Percentiles rank a stretch among this genome's conserved stretches.
phyloP scores from a whole-genome alignment of 2,888 invertebrate species.

The Acleris cristana region DNA sequence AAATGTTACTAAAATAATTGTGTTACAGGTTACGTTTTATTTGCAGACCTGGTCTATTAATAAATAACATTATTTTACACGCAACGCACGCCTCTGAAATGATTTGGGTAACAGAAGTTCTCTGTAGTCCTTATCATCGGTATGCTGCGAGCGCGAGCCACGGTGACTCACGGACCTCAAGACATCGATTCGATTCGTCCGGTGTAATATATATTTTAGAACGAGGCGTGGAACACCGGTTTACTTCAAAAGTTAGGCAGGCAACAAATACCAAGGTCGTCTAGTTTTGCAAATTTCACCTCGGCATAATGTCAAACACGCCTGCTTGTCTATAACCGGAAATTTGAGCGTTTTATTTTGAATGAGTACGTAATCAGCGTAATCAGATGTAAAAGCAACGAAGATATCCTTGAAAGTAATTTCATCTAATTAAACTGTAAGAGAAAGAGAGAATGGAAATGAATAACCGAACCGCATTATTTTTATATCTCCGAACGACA shows the following conservation, averaged over 20 bases:
- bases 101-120: constrained; percentile 14
- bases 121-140: constrained; percentile 21
- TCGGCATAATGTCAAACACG: constrained; percentile 43
- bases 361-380: not conserved
- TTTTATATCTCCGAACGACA: too few species aligned
- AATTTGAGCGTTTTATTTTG: constrained; percentile 1
- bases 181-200: constrained; percentile 15
- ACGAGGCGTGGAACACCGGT: constrained; percentile 16
- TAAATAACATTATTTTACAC: too few species aligned
- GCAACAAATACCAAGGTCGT: constrained; percentile 57
- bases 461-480: too few species aligned
- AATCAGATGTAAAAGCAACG: not conserved
- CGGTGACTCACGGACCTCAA: constrained; percentile 9
- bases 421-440: too few species aligned
- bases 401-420: too few species aligned
- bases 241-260: constrained; percentile 41
- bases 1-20: too few species aligned
- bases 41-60: too few species aligned
- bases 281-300: constrained; percentile 54
- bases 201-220: constrained; percentile 26
- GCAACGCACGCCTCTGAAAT: not conserved
- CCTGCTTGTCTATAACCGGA: constrained; percentile 21
- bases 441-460: too few species aligned
- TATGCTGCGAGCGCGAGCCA: constrained; percentile 9
- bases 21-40: too few species aligned